Evolutionary conservation across 2,888 invertebrate species (phyloP), one percentile per base, ranked within the genome.

Genomic region (Meghimatium bilineatum): DNA sequence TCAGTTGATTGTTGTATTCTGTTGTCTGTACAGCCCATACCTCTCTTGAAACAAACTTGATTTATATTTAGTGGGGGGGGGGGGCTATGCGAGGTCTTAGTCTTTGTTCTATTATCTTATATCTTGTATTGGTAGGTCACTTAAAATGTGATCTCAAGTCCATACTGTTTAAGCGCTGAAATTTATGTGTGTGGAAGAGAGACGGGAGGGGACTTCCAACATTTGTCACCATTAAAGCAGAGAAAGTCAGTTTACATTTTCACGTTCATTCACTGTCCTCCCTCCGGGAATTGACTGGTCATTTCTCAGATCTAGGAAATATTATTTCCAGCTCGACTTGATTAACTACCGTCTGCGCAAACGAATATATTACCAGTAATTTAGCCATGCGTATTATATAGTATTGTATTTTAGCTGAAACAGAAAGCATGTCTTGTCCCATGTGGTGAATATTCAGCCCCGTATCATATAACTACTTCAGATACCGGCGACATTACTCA

Each of bases 321-420:
- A 29, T 56, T 75, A 75, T 34, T 20, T 56, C 32, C 26, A 34
- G 56, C 56, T 56, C 29, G 6, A 32, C 38, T 71, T 71, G 71
- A 56, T 63, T 12, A n/a, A 1, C 8, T 72, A 20, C 34, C 69
- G 34, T 72, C 72, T 72, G 72, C 26, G 38, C 23, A 8, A 10
- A 44, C 20, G 72, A 72, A 44, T 72, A 72, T 34, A 44, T 72
- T 44, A 72, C 6, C n/a, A n/a, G 38, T 72, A 72, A 44, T 44
- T 38, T 29, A n/a, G 32, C n/a, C 10, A 1, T 2, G 44, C n/a
- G 38, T 17, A 36, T 1, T 44, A n/a, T n/a, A n/a, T n/a, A 72
- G 10, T 38, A 44, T 72, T 10, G 60, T n/a, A 34, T 34, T 69
- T 69, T 69, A 17, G 17, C 60, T n/a, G 6, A 3, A 63, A 12